Base-by-base conservation (phyloP, 2,888 invertebrate genomes). In the Lepidochrysops patricia region DNA sequence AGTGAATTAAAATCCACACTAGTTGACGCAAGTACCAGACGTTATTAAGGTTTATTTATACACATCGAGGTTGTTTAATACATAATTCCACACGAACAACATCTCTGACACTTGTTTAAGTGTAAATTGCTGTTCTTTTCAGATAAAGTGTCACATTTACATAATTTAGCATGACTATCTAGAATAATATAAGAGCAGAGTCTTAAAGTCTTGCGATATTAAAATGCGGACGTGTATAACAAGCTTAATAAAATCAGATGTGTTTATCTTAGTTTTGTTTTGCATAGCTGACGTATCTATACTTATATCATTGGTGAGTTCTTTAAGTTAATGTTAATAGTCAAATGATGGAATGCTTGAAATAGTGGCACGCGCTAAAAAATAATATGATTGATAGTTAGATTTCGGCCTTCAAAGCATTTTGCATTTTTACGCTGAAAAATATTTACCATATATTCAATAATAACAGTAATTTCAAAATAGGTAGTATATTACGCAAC, bases 71-170 rank as follows among this genome's bases (percentile, higher is more conserved):
- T 26, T 7, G 26, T 29, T 54, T 2, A 29, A 54, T 52, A 52
- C 52, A 52, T 54, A 54, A 52, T 32, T 29, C 13, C 19, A 54
- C 27, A 12, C 15, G 54, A 29, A 23, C 19, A 48, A 32, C 54
- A 54, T 54, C 32, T 19, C 54, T 79, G 79, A 84, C 81, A 82
- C 84, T 84, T 83, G 82, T 87, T 84, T 84, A 86, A 87, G 86
- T 87, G 88, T 86, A 86, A 84, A 86, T 81, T 84, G 84, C 76
- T 87, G 88, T 87, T 84, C 79, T 79, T 77, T 77, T 73, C 75
- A 72, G 84, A 87, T 87, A 86, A 86, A 77, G 76, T 71, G 78
- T 82, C 81, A 82, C 85, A 86, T 86, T 84, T 82, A 67, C 82
- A 88, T 88, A 84, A 86, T 84, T 82, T 83, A 84, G 75, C 79